Evolutionary conservation across 1,140 invertebrate species (phyloP), one percentile per base, ranked within the genome.

Genomic region (Parapsyche elsis): DNA sequence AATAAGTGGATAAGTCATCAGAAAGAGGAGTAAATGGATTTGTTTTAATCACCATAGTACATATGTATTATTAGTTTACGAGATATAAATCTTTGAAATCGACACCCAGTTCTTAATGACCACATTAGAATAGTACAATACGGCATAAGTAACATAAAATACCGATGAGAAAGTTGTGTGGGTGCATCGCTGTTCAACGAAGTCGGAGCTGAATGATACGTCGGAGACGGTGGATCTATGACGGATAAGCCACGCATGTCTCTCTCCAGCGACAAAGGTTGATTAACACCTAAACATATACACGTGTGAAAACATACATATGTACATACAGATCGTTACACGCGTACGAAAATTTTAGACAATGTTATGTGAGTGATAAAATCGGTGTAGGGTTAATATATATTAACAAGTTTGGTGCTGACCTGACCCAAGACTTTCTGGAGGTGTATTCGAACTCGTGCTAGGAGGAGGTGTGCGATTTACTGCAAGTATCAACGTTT

Each of bases 391-490:
- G 45, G n/a, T 46, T 23, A 12, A 19, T 74, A 12, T 74, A 49
- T 46, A 78, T 19, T 59, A 61, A 78, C 14, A 46, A 61, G 53
- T 38, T 44, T n/a, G 14, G 81, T 83, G 81, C 81, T 83, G 74
- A 83, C 81, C 81, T 83, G 81, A 78, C 38, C 78, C 76, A 23
- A 84, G 85, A 87, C 79, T 89, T 87, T 82, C 88, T 86, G 61
- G 87, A 86, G 79, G 87, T 86, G 82, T 67, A 23, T 84, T 49
- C 71, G 89, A 84, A 84, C 89, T 89, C 7, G 86, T 87, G 75
- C 86, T 85, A 14, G 88, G 88, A 7, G 88, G 88, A 30, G 88
- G 88, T 7, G 87, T 89, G 71, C 88, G 85, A 30, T 85, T 88
- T 83, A 90, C 88, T 89, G 85, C 61, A 86, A 87, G 80, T 38